Evolutionary conservation across 2,113 vertebrate species (phyloP).

Genomic region (Callionymus lyra): DNA sequence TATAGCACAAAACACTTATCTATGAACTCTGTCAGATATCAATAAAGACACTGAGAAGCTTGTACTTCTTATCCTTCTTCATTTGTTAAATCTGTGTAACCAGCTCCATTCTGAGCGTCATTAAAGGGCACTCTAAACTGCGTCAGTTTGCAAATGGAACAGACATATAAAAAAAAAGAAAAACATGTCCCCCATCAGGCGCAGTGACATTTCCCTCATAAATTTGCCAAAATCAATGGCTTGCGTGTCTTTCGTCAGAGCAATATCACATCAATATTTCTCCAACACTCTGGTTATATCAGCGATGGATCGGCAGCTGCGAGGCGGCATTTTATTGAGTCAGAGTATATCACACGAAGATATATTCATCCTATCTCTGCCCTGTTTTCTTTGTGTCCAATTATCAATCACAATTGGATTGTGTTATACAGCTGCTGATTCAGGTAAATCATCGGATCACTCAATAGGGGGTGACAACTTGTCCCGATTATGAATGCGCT

Average conservation of each 20-base stretch:
- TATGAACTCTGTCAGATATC: too few relatives aligned
- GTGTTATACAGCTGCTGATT: constrained; percentile 27
- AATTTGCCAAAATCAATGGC: constrained; percentile 26
- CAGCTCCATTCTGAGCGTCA: too few relatives aligned
- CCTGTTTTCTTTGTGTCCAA: constrained; percentile 15
- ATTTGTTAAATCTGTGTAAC: too few relatives aligned
- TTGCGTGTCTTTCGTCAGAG: constrained; percentile 21
- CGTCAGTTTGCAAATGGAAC: too few relatives aligned
- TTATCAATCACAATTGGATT: constrained; percentile 31
- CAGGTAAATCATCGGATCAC: constrained; percentile 33
- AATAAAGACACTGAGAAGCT: too few relatives aligned
- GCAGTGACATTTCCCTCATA: constrained; percentile 16
- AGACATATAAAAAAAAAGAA: constrained; percentile 7
- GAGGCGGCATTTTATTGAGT: constrained; percentile 25
- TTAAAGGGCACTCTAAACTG: constrained; percentile 14
- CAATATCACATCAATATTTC: constrained; percentile 27
- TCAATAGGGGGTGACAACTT: constrained; percentile 5
- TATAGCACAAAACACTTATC: too few relatives aligned
- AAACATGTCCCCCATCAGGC: constrained; percentile 1
- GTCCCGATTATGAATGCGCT: constrained; percentile 16
- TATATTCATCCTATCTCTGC: constrained; percentile 33
- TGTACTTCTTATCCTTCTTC: too few relatives aligned
- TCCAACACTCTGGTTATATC: constrained; percentile 19
- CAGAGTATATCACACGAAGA: constrained; percentile 11
- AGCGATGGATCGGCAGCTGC: constrained; percentile 13